A percentile compares a stretch with the other conserved stretches of the same genome.
Evolutionary conservation across 2,888 invertebrate species (phyloP).

Genomic region (Protula sp.): DNA sequence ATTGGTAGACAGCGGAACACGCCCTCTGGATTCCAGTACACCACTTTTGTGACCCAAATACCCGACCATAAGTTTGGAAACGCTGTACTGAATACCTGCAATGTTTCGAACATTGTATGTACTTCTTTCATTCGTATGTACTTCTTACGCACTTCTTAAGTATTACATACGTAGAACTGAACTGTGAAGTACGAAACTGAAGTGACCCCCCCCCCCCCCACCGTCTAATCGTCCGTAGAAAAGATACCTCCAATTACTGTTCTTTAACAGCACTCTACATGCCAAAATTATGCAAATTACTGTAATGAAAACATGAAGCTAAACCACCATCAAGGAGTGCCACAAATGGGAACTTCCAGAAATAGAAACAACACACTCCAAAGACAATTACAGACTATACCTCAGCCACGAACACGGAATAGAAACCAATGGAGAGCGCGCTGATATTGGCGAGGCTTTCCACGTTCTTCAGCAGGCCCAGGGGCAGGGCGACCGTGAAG

Average conservation of each 20-base stretch:
- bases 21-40: slow-evolving; percentile 66
- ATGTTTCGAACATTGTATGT: neutral
- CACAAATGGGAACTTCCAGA: no score
- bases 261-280: no score
- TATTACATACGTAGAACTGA: no score
- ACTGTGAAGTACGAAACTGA: no score
- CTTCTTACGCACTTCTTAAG: neutral
- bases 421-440: slow-evolving; percentile 85
- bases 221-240: no score
- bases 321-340: no score
- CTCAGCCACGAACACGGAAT: slow-evolving; percentile 80
- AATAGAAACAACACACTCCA: no score
- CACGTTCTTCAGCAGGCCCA: slow-evolving; percentile 82
- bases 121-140: neutral
- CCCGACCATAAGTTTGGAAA: slow-evolving; percentile 67
- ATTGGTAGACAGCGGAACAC: slow-evolving; percentile 89
- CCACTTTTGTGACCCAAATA: slow-evolving; percentile 62
- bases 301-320: no score
- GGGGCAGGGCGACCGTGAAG: slow-evolving; percentile 71
- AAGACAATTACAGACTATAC: no score
- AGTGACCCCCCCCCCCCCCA: no score
- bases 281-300: no score
- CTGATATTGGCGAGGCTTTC: slow-evolving; percentile 83
- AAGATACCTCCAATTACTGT: no score
- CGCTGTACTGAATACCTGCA: slow-evolving; percentile 74